Evolutionary conservation across 2,888 invertebrate species (phyloP).

Genomic region (Vanessa cardui): DNA sequence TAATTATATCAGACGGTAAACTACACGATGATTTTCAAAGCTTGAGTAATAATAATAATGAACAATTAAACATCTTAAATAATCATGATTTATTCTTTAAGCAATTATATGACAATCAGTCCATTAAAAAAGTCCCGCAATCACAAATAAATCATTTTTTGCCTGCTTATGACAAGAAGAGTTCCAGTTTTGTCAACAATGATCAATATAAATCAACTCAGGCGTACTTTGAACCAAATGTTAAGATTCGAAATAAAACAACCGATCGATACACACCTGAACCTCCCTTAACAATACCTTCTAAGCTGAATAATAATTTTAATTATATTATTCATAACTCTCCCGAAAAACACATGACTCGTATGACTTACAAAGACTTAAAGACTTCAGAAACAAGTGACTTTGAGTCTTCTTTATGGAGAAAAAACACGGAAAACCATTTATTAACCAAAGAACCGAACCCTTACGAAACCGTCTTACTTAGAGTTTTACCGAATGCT

Average conservation of each 20-base stretch:
- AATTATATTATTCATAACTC: constrained; percentile 38
- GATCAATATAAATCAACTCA: constrained; percentile 1
- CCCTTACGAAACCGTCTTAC: constrained; percentile 68
- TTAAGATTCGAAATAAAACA: constrained; percentile 12
- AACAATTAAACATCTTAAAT: constrained; percentile 37
- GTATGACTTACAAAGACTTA: constrained; percentile 56
- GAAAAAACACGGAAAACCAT: constrained; percentile 50
- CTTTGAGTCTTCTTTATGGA: constrained; percentile 47
- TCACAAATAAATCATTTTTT: constrained; percentile 55
- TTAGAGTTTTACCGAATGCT: constrained; percentile 54
- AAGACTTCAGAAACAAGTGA: constrained; percentile 47
- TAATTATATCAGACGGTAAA: constrained; percentile 48
- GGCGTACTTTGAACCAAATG: constrained; percentile 19
- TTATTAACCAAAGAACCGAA: constrained; percentile 62
- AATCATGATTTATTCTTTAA: constrained; percentile 45
- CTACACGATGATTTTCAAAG: constrained; percentile 47
- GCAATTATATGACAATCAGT: constrained; percentile 44
- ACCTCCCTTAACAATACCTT: constrained; percentile 29
- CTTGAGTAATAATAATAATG: constrained; percentile 32
- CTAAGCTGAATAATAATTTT: constrained; percentile 34
- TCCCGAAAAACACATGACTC: constrained; percentile 55
- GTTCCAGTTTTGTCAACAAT: constrained; percentile 13
- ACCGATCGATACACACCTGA: background rate
- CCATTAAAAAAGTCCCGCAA: constrained; percentile 51
- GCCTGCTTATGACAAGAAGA: constrained; percentile 52